Evolutionary conservation across 2,113 vertebrate genomes (phyloP), one percentile per base, ranked within the genome.

Genomic region (Rynchops niger): DNA sequence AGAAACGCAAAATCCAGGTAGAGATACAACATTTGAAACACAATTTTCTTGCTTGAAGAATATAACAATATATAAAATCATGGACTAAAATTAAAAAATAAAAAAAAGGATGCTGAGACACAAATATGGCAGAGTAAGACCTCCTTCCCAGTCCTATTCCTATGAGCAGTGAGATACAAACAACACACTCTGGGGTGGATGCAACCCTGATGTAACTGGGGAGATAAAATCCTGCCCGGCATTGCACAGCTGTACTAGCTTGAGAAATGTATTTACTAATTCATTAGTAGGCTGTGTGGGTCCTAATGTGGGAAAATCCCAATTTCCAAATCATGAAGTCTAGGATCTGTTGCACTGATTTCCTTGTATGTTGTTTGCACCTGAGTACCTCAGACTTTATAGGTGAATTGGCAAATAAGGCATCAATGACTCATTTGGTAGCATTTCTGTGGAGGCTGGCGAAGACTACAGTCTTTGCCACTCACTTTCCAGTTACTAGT

Each of bases 291-390:
- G 55, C 86, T 71, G 32, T 59, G 45, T 55, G 42, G 63, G 56
- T 73, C 61, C 86, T 69, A n/a, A 5, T 8, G 59, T 27, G 73
- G 91, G 94, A 89, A 95, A 97, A 88, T 72, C 93, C 91, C 89
- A 12, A 5, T 93, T 91, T 82, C 84, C 91, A 95, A 90, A 91
- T 20, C 52, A 83, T 70, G 67, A 58, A 82, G 14, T 11, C 52
- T 70, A 42, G 85, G 42, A 89, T 58, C 22, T 73, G 34, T 53
- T 65, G 40, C 56, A 45, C 4, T 1, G 55, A 62, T 84, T 95
- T 95, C 86, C 91, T 91, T 9, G 2, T 77, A 4, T 5, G 4
- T 5, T 79, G 81, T 47, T 94, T 58, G 36, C 5, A 59, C 34
- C 43, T 49, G 69, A 15, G 32, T 6, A 84, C 47, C 76, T 92